Percentiles rank a stretch among this genome's conserved stretches.
These are phyloP conservation scores for Syngnathus floridae DNA, from an alignment of 2,113 vertebrate genomes.

Conservation along the genomic window DNA sequence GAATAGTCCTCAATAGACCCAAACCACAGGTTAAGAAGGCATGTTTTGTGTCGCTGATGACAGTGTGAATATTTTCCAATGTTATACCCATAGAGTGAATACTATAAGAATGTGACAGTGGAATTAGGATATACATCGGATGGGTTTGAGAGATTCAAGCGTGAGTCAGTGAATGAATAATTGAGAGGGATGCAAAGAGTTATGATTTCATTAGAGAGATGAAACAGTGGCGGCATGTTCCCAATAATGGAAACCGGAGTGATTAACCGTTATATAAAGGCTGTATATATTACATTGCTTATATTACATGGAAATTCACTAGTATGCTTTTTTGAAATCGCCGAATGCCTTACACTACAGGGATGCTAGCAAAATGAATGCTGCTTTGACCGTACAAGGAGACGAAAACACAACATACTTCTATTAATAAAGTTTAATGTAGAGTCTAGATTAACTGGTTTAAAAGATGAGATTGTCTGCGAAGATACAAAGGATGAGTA, in stretches of 20 bases:
- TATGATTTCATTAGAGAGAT: constrained; percentile 18
- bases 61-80: neutral
- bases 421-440: neutral
- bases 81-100: neutral
- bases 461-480: neutral
- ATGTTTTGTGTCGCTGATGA: neutral
- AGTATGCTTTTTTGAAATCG: neutral
- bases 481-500: neutral
- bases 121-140: constrained; percentile 16
- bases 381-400: neutral
- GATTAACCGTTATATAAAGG: constrained; percentile 10
- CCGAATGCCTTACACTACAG: neutral
- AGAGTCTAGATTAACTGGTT: neutral
- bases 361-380: neutral
- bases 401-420: neutral
- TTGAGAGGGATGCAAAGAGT: constrained; percentile 13
- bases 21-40: constrained; percentile 1
- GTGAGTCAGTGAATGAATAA: constrained; percentile 31
- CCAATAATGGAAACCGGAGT: constrained; percentile 4
- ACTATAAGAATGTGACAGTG: constrained; percentile 5
- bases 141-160: constrained; percentile 22
- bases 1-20: constrained; percentile 8
- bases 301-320: neutral
- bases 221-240: constrained; percentile 1
- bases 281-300: constrained; percentile 9